These are phyloP conservation scores for Spongia lamella DNA, from an alignment of 37 sponge, comb jelly and placozoan genomes.

Conservation along the genomic window DNA sequence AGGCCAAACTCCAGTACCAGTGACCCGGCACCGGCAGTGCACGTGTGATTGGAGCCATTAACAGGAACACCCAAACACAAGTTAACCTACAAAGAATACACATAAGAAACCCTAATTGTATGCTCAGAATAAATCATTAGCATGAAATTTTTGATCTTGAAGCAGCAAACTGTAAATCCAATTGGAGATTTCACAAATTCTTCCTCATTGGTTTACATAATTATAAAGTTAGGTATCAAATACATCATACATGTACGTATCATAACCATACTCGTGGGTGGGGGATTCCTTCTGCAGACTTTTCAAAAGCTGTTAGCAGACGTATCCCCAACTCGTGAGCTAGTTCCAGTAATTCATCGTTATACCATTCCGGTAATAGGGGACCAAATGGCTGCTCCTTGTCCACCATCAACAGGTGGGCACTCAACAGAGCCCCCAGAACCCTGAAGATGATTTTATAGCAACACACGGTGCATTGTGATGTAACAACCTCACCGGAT, in stretches of 20 bases:
- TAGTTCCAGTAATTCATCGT: constrained; percentile 74
- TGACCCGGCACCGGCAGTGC: constrained; percentile 94
- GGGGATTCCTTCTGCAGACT: constrained; percentile 78
- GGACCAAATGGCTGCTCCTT: constrained; percentile 65
- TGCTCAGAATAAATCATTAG: no score
- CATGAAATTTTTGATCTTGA: no score
- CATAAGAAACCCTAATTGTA: background rate
- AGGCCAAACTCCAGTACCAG: constrained; percentile 89
- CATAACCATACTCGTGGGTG: constrained; percentile 72
- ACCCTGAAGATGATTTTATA: no score
- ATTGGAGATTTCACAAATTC: no score
- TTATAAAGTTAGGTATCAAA: no score
- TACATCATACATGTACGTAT: background rate
- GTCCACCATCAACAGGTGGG: constrained; percentile 85
- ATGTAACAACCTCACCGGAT: constrained; percentile 66
- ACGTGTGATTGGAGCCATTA: constrained; percentile 50
- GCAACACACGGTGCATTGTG: no score
- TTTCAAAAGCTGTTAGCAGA: constrained; percentile 92
- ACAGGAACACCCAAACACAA: constrained; percentile 70
- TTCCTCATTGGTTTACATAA: no score
- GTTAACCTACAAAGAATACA: constrained; percentile 71
- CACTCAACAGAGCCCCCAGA: constrained; percentile 85
- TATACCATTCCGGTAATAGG: constrained; percentile 65
- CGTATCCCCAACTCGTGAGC: constrained; percentile 82
- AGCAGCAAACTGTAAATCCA: no score